Evolutionary conservation across 1,140 invertebrate genomes (phyloP), one percentile per base, ranked within the genome.

Genomic region (Glomeris maerens): DNA sequence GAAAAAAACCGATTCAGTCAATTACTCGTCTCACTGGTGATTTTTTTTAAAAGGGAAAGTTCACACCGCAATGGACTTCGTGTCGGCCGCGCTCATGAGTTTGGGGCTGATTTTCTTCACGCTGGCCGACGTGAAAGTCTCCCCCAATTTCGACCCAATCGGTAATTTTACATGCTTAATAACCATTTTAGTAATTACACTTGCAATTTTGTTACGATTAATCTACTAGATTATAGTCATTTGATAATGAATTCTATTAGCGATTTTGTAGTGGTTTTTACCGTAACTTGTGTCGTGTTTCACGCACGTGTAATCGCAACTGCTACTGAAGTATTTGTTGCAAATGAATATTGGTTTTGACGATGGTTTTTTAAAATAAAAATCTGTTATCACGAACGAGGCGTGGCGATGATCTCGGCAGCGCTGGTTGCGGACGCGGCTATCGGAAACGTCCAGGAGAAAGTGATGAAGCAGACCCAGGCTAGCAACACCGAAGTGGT

Each of bases 371-470:
- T n/a, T n/a, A n/a, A n/a, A n/a, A n/a, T n/a, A n/a, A n/a, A n/a
- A n/a, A n/a, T 40, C 53, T 27, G 21, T 50, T 47, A 46, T 58
- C 47, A 41, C 57, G 49, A 64, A 63, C 3, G 53, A 77, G 78
- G 91, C 42, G 79, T 96, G 2, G 60, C 82, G 3, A 81, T 96
- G 72, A 95, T 97, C 27, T 70, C 83, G 73, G 41, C 76, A 74
- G 91, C 92, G 0, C 66, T 97, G 29, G 64, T 91, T 7, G 93
- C 89, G 61, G 92, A 97, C 73, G 91, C 91, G 1, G 74, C 83
- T 26, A 95, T 96, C 59, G 91, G 91, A 31, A 97, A 97, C 74
- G 81, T 95, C 2, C 91, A 96, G 72, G 92, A 96, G 65, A 93
- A 94, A 69, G 79, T 80, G 0, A 89, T 96, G 80, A 87, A 86